Evolutionary conservation across 1,140 invertebrate species (phyloP), one percentile per base, ranked within the genome.

Genomic region (Ctenoplectra terminalis): DNA sequence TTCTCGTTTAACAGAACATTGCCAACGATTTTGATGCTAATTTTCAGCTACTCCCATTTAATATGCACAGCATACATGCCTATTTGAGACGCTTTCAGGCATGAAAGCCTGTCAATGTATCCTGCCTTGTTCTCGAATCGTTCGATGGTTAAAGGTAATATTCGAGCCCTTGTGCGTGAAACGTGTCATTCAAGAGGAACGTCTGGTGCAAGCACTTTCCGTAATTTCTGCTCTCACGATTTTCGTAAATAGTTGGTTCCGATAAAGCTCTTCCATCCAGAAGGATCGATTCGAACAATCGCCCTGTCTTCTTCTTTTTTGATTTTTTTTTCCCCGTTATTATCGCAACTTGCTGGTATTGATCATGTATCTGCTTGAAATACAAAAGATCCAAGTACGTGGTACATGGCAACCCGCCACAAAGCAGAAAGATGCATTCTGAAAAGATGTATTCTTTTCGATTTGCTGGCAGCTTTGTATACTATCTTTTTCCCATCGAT

Each of bases 401-500:
- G 66, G 7, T 20, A 72, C 50, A n/a, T 48, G 37, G 67, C 78
- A 64, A 67, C 37, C 34, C n/a, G 54, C 48, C 66, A 81, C 61
- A 34, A 52, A 54, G 13, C 50, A 40, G 13, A 50, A 31, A 20
- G 20, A 29, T 56, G 9, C n/a, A n/a, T n/a, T n/a, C n/a, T n/a
- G n/a, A n/a, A n/a, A n/a, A n/a, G n/a, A n/a, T n/a, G n/a, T n/a
- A 34, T 66, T 61, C 20, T 54, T 69, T 66, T 50, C 60, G 20
- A 50, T 31, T 73, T 31, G 7, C 26, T 81, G 50, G 60, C 72
- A 86, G 60, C 83, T 85, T 76, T 37, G 50, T 40, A 58, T n/a
- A 60, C 77, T 74, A 58, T n/a, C n/a, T 11, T 46, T 60, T 17
- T 29, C 8, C 58, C 64, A 85, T 84, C 71, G 66, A 81, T 77